Evolutionary conservation across 2,888 invertebrate species (phyloP), one percentile per base, ranked within the genome.

Genomic region (Melieria omissa): DNA sequence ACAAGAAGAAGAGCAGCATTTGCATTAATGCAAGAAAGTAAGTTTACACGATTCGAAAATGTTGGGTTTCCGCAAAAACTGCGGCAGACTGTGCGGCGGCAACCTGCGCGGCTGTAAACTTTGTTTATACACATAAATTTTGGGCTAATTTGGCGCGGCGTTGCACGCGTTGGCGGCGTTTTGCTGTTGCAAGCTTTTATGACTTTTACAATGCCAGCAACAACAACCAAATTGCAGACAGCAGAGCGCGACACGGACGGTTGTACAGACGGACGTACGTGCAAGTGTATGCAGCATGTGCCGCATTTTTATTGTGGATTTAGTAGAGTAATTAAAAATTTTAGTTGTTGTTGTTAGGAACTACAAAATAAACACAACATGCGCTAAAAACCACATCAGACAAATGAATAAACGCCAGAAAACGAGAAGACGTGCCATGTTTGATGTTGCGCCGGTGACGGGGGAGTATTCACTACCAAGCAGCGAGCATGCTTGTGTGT

Each of bases 291-390:
- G 5, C 52, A 46, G 29, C 29, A 29, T 29, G 29, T 29, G 29
- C 29, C 29, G 42, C 62, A 52, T 55, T 62, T 69, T 69, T 61
- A 55, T 66, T 41, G 8, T 67, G 58, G 42, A 62, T 42, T 69
- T 69, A 49, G 29, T 55, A 61, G 29, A 54, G 69, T 69, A 69
- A 69, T 69, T 69, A 69, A 69, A 69, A 69, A 12, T 67, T 57
- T 67, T 58, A 45, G 29, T 62, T 66, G 58, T 66, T 66, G 46
- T 66, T 58, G 58, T 29, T 55, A 52, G 42, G 61, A 62, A 69
- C 52, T 12, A 52, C 80, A 80, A 81, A 79, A 81, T 82, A 81
- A 82, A 82, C 78, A 58, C 29, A 72, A 72, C 70, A 74, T 69
- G 74, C 74, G 73, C 57, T 74, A 71, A 29, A 75, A 78, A 68